phyloP scores from a whole-genome alignment of 2,113 vertebrate genomes.

The Pedetes capensis region DNA sequence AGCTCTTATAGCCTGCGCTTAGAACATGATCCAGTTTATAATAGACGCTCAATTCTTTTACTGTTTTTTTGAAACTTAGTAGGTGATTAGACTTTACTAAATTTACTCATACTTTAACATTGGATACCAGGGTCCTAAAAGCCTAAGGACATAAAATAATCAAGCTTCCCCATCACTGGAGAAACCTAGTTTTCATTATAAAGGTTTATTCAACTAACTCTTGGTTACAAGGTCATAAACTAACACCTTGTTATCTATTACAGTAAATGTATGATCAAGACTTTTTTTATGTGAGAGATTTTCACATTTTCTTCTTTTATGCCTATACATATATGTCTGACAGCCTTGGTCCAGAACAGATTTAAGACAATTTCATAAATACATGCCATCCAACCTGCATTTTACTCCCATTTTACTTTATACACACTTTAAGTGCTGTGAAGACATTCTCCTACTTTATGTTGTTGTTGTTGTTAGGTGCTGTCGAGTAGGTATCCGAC shows the following conservation, averaged over 20 bases:
- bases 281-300: background rate
- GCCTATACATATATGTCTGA: background rate
- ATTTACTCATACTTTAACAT: background rate
- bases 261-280: background rate
- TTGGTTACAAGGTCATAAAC: background rate
- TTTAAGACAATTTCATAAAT: constrained; percentile 1
- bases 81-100: constrained; percentile 5
- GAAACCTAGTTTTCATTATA: background rate
- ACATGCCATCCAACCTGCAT: background rate
- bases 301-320: background rate
- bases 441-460: background rate
- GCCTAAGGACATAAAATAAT: background rate
- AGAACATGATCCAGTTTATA: background rate
- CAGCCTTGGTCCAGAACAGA: background rate
- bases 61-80: background rate
- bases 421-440: background rate
- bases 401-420: background rate
- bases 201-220: background rate
- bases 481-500: no score
- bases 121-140: background rate
- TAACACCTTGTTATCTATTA: background rate
- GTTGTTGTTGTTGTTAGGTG: no score
- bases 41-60: background rate
- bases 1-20: background rate
- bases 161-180: background rate